Evolutionary conservation across 2,888 invertebrate genomes (phyloP).

Genomic region (Hecatera dysodea): DNA sequence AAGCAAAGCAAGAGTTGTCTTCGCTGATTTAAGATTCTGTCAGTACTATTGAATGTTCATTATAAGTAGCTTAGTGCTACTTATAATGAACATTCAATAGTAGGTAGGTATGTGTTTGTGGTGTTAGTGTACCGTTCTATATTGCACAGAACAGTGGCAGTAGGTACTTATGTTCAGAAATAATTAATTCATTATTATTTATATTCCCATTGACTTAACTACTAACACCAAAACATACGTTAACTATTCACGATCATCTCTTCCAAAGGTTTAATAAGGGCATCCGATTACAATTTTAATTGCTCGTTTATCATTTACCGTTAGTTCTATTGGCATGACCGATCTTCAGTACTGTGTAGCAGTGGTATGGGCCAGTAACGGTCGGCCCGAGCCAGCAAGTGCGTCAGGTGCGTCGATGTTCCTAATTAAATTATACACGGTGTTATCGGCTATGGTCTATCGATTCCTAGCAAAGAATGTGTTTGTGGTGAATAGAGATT

Average conservation of each 20-base stretch:
- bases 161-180: not conserved
- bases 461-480: not conserved
- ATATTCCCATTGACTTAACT: conserved; percentile 23
- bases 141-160: not conserved
- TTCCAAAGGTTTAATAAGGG: conserved; percentile 36
- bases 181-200: conserved; percentile 9
- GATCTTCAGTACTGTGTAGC: conserved; percentile 52
- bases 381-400: conserved; percentile 56
- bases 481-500: not conserved
- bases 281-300: conserved; percentile 26
- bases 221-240: conserved; percentile 7
- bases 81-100: not conserved
- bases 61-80: too few species aligned
- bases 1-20: not conserved
- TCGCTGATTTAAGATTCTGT: not conserved
- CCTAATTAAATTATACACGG: conserved; percentile 40
- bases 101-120: too few species aligned
- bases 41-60: too few species aligned
- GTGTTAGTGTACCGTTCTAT: not conserved
- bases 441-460: conserved; percentile 13
- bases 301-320: conserved; percentile 50
- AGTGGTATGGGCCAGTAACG: conserved; percentile 59
- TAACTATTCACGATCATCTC: not conserved
- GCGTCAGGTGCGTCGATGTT: conserved; percentile 55
- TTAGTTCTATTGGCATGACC: conserved; percentile 58